Evolutionary conservation across 2,888 invertebrate genomes (phyloP).

Genomic region (Pseudococcus longispinus): DNA sequence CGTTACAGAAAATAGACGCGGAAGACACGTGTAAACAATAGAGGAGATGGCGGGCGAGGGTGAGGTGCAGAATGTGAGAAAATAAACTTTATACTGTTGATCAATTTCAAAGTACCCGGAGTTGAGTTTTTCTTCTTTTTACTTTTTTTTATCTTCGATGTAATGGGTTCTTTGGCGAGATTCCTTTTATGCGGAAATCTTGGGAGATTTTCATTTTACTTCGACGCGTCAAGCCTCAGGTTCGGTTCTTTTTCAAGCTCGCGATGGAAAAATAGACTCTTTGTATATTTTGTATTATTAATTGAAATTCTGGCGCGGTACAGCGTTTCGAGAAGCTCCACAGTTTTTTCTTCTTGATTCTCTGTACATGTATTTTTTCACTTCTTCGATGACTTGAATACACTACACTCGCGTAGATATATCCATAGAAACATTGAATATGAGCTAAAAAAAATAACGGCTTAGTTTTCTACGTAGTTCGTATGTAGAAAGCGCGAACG

Average conservation of each 20-base stretch:
- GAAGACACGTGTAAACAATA: not conserved
- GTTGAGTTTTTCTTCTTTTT: not conserved
- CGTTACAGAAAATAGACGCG: not conserved
- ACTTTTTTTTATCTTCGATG: not conserved
- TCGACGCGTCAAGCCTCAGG: not conserved
- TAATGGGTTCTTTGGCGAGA: conserved; percentile 1
- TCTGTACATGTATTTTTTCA: not conserved
- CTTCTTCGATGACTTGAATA: not conserved
- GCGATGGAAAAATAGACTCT: not conserved
- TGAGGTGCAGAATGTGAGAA: not conserved
- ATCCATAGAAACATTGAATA: not conserved
- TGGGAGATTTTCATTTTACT: not conserved
- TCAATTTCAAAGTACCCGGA: not conserved
- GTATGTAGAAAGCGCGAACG: not conserved
- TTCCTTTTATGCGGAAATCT: not conserved
- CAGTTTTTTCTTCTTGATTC: not conserved
- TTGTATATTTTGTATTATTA: conserved; percentile 10
- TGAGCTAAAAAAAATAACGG: not conserved
- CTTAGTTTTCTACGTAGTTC: not conserved
- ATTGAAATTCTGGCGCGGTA: not conserved
- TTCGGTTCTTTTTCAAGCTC: not conserved
- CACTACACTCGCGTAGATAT: not conserved
- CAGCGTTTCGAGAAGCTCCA: not conserved
- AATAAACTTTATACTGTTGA: conserved; percentile 18
- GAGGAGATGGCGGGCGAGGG: not conserved